These are phyloP conservation scores for Caenorhabditis sinica DNA, from an alignment of 2,888 invertebrate species.

Conservation along the genomic window DNA sequence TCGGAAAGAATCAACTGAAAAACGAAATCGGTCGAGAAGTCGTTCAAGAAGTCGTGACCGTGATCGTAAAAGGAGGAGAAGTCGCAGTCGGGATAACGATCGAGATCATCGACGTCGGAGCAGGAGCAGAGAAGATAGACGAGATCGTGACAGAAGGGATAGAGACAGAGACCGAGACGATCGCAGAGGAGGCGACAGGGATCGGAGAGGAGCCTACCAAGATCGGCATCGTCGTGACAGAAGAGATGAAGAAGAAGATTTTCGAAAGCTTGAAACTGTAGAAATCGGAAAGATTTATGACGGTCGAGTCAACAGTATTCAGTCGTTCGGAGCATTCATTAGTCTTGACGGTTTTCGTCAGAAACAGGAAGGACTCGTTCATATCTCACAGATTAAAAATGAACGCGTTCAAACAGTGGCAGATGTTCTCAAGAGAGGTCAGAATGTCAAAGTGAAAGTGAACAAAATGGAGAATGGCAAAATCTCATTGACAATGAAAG, in stretches of 20 bases:
- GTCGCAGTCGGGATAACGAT: slow-evolving; percentile 60
- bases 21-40: slow-evolving; percentile 46
- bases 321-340: slow-evolving; percentile 96
- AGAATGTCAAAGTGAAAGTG: slow-evolving; percentile 90
- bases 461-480: slow-evolving; percentile 95
- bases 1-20: slow-evolving; percentile 2
- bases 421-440: slow-evolving; percentile 94
- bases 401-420: slow-evolving; percentile 92
- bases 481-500: slow-evolving; percentile 87
- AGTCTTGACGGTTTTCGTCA: slow-evolving; percentile 92
- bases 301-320: slow-evolving; percentile 95
- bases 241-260: not conserved
- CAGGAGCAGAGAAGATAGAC: slow-evolving; percentile 37
- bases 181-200: slow-evolving; percentile 14
- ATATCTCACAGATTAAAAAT: slow-evolving; percentile 89
- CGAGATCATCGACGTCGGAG: slow-evolving; percentile 51
- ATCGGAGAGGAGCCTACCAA: slow-evolving; percentile 16
- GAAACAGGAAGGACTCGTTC: slow-evolving; percentile 95
- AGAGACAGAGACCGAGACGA: slow-evolving; percentile 30
- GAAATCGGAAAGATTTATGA: slow-evolving; percentile 89
- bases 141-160: slow-evolving; percentile 44
- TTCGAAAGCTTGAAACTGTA: slow-evolving; percentile 83
- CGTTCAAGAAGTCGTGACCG: slow-evolving; percentile 63
- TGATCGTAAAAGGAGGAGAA: slow-evolving; percentile 59
- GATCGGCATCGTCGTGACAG: slow-evolving; percentile 6